A percentile compares a stretch with the other conserved stretches of the same genome.
Conservation (phyloP, 2,888 invertebrate species). For the Atethmia centrago region DNA sequence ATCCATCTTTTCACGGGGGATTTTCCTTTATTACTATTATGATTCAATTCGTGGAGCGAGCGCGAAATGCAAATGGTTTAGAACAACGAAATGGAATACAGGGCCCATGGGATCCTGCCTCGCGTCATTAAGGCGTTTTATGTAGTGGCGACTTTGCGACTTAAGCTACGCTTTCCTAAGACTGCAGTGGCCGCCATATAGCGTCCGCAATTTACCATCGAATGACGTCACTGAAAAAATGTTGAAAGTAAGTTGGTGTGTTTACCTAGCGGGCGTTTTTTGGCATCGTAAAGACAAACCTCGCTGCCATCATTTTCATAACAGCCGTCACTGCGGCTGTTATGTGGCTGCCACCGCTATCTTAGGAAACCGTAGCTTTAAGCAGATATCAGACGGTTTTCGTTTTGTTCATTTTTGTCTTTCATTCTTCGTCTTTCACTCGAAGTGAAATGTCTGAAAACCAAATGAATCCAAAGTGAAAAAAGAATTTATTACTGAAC, state of each 20-base stretch:
- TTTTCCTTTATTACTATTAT: constrained; percentile 53
- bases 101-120: constrained; percentile 36
- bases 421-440: too few species aligned
- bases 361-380: too few species aligned
- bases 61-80: constrained; percentile 56
- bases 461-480: too few species aligned
- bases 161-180: not conserved
- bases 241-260: not conserved
- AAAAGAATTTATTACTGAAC: too few species aligned
- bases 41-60: constrained; percentile 52
- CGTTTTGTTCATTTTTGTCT: too few species aligned
- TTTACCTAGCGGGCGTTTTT: not conserved
- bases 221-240: not conserved
- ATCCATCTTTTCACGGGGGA: constrained; percentile 49
- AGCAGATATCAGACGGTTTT: too few species aligned
- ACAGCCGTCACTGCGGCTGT: not conserved
- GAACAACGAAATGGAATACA: constrained; percentile 40
- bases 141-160: constrained; percentile 6
- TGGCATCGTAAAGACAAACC: not conserved
- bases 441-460: too few species aligned
- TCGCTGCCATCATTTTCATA: not conserved
- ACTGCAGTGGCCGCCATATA: not conserved
- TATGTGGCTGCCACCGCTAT: not conserved
- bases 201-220: not conserved
- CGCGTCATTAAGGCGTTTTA: constrained; percentile 7